Base-by-base conservation (phyloP, 2,113 vertebrate genomes). In the Podiceps cristatus region DNA sequence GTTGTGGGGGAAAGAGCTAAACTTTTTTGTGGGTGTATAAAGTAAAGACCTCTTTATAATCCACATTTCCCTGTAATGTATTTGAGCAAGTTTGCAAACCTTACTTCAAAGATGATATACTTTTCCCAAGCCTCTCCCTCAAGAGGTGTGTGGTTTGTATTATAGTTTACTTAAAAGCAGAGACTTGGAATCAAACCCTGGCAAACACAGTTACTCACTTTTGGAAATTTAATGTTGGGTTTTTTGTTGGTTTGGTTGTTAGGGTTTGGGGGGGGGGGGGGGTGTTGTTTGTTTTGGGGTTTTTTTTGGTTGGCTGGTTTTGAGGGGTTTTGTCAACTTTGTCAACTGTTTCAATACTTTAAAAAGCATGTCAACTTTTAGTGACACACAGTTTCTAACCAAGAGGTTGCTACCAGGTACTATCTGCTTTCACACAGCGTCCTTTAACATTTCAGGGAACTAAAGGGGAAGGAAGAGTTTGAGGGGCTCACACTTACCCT, bases 401-500 rank as follows among this genome's bases (percentile, higher is more conserved):
- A 60, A 90, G 77, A 86, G 67, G 37, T 75, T 88, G 73, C 79
- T 58, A 67, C 13, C 25, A 76, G 74, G 67, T 72, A 69, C 25
- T 33, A 2, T 25, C 33, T 72, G 79, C 49, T 77, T 91, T 94
- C 76, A 75, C 31, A 27, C 28, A 49, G 42, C 0, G 6, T 71
- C 33, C 29, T 74, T 42, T 29, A 68, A 40, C 0, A 0, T 58
- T 72, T 50, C 19, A 64, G 44, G 56, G 40, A 82, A n/a, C 8
- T 25, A 17, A 17, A 71, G 25, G 6, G 8, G 6, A 18, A 52
- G 35, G 12, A 63, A 86, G 33, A 9, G 11, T 14, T 85, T 45
- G 16, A 19, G 18, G 35, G 58, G 31, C 42, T 77, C 68, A 53
- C 66, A 97, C 98, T 97, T 98, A 99, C 99, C 99, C 99, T 98